Percentiles rank a stretch among this genome's conserved stretches.
phyloP scores from a whole-genome alignment of 2,113 vertebrate species.

The Neofelis nebulosa region DNA sequence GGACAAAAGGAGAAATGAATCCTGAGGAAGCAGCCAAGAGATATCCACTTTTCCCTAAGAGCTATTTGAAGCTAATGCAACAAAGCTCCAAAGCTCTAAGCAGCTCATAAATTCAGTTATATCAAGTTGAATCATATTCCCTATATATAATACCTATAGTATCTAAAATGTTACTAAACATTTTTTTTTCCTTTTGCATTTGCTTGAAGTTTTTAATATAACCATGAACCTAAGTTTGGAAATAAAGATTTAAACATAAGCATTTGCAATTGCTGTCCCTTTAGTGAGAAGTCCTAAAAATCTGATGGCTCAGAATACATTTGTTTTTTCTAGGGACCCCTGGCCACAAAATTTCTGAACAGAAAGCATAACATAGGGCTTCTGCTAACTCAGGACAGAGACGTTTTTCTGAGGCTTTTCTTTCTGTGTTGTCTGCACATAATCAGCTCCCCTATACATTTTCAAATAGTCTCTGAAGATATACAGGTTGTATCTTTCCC shows the following conservation, averaged over 20 bases:
- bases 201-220: background rate
- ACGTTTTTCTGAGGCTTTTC: background rate
- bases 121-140: background rate
- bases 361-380: background rate
- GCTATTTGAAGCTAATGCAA: background rate
- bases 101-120: background rate
- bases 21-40: background rate
- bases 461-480: slow-evolving; percentile 7
- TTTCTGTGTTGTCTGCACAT: background rate
- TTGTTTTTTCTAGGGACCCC: background rate
- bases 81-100: background rate
- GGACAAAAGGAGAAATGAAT: background rate
- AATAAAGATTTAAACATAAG: background rate
- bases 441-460: background rate
- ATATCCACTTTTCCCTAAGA: background rate
- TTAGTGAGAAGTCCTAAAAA: background rate
- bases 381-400: background rate
- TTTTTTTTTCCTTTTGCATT: slow-evolving; percentile 14
- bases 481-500: background rate
- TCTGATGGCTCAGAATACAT: background rate
- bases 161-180: background rate
- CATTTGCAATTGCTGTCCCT: background rate
- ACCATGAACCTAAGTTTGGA: background rate
- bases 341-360: background rate
- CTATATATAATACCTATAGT: background rate